Percentiles rank a stretch among this genome's conserved stretches.
phyloP scores from a whole-genome alignment of 2,113 vertebrate species.

The Pelobates fuscus region DNA sequence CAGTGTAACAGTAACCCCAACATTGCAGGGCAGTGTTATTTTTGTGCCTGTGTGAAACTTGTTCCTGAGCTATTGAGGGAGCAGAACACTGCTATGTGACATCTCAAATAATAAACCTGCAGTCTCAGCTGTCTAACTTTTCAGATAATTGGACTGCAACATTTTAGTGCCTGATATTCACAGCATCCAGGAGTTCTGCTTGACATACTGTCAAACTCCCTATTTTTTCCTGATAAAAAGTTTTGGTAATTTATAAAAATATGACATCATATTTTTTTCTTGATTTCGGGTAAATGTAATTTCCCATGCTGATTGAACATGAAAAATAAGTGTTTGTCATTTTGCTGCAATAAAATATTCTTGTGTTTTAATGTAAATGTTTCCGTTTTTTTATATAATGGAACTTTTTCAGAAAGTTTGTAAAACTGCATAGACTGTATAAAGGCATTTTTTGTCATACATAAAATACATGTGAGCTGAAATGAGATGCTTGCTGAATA shows the following conservation, averaged over 20 bases:
- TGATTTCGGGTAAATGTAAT: constrained; percentile 3
- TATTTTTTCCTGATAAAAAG: constrained; percentile 16
- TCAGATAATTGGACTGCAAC: constrained; percentile 29
- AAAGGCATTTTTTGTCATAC: no score
- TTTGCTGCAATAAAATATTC: no score
- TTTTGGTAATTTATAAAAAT: constrained; percentile 21
- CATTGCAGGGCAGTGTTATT: background rate
- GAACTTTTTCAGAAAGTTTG: no score
- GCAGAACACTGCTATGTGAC: constrained; percentile 18
- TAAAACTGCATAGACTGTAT: no score
- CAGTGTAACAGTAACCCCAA: background rate
- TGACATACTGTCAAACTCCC: constrained; percentile 42
- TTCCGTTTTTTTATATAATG: no score
- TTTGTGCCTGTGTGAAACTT: background rate
- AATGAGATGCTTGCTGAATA: no score
- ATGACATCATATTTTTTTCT: background rate
- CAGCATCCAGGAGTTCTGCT: constrained; percentile 6
- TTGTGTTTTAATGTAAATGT: no score
- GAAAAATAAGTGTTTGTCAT: no score
- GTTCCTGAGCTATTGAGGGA: background rate
- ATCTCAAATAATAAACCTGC: constrained; percentile 21
- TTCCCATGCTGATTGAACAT: background rate
- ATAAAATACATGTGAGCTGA: no score
- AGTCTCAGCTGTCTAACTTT: constrained; percentile 22
- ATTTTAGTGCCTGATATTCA: background rate